Evolutionary conservation across 2,113 vertebrate species (phyloP).

Genomic region (Pterophyllum scalare): DNA sequence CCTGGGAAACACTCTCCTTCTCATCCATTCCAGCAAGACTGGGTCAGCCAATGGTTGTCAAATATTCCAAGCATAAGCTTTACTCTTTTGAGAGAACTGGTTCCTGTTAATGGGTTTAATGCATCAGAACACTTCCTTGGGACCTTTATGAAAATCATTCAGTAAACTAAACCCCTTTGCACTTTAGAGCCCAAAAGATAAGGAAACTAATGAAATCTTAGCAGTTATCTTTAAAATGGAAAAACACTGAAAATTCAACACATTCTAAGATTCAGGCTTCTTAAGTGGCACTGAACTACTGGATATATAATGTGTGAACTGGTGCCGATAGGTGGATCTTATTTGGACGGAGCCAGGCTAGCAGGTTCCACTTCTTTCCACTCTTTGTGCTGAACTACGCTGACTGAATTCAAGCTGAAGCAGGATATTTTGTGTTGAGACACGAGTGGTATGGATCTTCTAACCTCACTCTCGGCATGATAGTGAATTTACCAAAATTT

Average conservation of each 20-base stretch:
- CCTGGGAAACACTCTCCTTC: conserved; percentile 44
- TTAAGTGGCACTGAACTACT: neutral
- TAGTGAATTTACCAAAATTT: neutral
- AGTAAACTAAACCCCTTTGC: neutral
- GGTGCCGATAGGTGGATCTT: neutral
- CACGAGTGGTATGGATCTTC: rapidly evolving
- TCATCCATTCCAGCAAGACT: neutral
- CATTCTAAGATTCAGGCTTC: neutral
- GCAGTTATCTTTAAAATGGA: neutral
- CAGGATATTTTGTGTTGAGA: neutral
- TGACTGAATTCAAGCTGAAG: neutral
- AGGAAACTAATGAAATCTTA: neutral
- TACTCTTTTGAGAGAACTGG: neutral
- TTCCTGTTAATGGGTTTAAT: neutral
- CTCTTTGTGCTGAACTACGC: neutral
- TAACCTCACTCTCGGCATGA: neutral
- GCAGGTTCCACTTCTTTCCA: neutral
- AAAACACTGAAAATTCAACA: neutral
- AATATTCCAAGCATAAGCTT: neutral
- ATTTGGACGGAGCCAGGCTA: neutral
- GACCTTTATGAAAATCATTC: neutral
- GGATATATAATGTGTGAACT: neutral
- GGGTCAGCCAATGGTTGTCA: neutral
- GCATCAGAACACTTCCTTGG: neutral
- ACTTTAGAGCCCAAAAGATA: neutral